Evolutionary conservation across 1,140 invertebrate species (phyloP).

Genomic region (Latrodectus geometricus): DNA sequence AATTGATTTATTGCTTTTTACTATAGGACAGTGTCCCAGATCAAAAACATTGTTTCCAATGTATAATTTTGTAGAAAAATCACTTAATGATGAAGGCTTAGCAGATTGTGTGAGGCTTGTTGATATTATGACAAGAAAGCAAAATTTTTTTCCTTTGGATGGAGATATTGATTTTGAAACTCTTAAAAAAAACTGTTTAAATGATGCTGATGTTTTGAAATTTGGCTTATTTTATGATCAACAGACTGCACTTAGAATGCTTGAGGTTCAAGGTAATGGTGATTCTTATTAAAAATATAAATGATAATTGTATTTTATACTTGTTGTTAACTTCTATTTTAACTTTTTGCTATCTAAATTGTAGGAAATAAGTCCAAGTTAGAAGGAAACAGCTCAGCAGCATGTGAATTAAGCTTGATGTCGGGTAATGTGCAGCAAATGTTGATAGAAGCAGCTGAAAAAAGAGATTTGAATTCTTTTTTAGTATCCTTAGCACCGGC

Average conservation of each 20-base stretch:
- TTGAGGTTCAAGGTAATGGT: conserved; percentile 17
- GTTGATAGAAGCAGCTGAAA: background rate
- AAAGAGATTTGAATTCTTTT: background rate
- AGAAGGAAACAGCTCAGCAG: background rate
- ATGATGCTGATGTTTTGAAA: conserved; percentile 1
- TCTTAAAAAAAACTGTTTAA: background rate
- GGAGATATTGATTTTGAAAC: background rate
- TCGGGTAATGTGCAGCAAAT: background rate
- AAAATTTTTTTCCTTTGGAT: background rate
- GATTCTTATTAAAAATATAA: background rate
- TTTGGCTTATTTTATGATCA: conserved; percentile 23
- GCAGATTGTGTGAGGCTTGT: conserved; percentile 7
- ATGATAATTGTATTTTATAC: background rate
- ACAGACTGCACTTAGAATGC: conserved; percentile 22
- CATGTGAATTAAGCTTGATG: background rate
- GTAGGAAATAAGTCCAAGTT: conserved; percentile 2
- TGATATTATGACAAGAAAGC: conserved; percentile 2
- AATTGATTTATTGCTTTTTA: too few relatives aligned
- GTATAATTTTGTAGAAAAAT: background rate
- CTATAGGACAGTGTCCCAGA: too few relatives aligned
- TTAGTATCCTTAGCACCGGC: conserved; percentile 30
- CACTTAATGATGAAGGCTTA: background rate
- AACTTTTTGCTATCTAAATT: background rate
- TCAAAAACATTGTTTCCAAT: background rate
- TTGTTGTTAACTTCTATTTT: background rate